A percentile compares a stretch with the other conserved stretches of the same genome.
Conservation (phyloP, 2,888 invertebrate genomes). For the Netelia inedita region DNA sequence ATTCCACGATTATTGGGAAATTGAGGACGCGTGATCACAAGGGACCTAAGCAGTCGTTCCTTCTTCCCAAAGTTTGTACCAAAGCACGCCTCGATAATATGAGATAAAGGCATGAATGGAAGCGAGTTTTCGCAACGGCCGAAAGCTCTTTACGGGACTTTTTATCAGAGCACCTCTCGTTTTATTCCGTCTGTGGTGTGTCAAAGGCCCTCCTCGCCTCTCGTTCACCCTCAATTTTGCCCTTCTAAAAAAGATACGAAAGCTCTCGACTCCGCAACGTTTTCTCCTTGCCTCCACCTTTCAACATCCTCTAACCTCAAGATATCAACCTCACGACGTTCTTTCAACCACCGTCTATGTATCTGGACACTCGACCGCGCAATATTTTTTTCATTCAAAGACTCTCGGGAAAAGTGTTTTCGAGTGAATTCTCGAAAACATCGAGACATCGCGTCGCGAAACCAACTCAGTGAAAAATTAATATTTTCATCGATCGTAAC, state of each 20-base stretch:
- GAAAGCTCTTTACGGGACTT: conserved; percentile 9
- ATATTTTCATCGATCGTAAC: no score
- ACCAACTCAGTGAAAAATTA: no score
- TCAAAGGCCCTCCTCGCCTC: conserved; percentile 9
- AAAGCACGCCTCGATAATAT: no score
- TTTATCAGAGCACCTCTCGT: conserved; percentile 10
- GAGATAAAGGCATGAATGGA: background rate
- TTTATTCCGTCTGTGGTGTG: conserved; percentile 11
- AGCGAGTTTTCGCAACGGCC: background rate
- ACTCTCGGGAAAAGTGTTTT: no score
- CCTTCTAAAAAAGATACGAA: conserved; percentile 7
- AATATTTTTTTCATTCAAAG: no score
- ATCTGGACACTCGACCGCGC: background rate
- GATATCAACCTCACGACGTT: conserved; percentile 11
- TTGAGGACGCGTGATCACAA: no score
- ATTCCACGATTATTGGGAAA: no score
- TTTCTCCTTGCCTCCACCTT: background rate
- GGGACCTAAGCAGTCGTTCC: no score
- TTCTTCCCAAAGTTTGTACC: no score
- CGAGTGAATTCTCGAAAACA: no score
- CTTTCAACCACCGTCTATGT: conserved; percentile 29
- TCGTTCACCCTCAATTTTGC: conserved; percentile 36
- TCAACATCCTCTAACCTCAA: conserved; percentile 16
- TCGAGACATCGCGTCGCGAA: no score
- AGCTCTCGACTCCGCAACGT: conserved; percentile 5